Evolutionary conservation across 2,888 invertebrate genomes (phyloP), one percentile per base, ranked within the genome.

Genomic region (Lasioglossum zephyrum): DNA sequence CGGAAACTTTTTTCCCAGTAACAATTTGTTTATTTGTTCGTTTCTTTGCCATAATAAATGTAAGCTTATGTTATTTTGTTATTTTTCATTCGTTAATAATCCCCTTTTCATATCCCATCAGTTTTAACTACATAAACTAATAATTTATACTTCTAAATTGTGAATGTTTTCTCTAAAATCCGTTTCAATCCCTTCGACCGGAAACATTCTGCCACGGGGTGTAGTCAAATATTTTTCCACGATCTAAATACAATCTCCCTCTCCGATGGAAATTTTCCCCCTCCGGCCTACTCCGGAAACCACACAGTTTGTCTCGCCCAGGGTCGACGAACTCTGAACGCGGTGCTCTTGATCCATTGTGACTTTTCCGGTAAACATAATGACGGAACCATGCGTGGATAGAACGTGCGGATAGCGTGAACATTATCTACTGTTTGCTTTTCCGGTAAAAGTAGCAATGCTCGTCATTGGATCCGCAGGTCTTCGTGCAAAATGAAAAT

Each of bases 291-390:
- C 39, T 26, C n/a, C 18, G 66, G 18, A 66, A 31, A 6, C 18
- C 8, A 8, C 66, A 31, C 36, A 1, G 18, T 16, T 18, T 11
- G 4, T 74, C 39, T 69, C 9, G 44, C 9, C 22, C 4, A 1
- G 39, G 69, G 39, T 22, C 39, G n/a, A 36, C 22, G 69, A 69
- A 69, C 69, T 39, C 22, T 16, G 31, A 18, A 66, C 18, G 3
- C 66, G 66, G 66, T 66, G 66, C 66, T 31, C 36, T 18, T 31
- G 66, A 31, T 66, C 66, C 66, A 18, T 66, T 36, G 66, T 66
- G 18, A 0, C 31, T 36, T 66, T 36, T 18, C 66, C 66, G 66
- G 66, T 31, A 22, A 66, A 66, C 4, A 36, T 36, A 18, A 31
- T 3, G 60, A 63, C 26, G 2, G 4, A 36, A 18, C 60, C 13